Evolutionary conservation across 2,797 vertebrate genomes (phyloP).

Genomic region (Myotis findleyi): DNA sequence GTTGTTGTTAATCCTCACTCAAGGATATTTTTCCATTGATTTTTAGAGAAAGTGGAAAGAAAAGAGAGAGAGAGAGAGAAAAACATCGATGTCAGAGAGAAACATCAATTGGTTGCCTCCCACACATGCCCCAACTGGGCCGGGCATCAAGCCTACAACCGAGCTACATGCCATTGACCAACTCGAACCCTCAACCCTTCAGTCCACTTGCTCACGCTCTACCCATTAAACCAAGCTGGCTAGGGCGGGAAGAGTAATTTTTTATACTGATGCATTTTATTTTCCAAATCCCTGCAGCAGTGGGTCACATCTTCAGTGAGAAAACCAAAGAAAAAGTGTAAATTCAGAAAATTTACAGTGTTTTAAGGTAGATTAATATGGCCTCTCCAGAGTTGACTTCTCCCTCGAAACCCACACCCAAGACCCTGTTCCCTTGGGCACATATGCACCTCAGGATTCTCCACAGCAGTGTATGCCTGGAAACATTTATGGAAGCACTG

Average conservation of each 20-base stretch:
- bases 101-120: too few relatives aligned
- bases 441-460: background rate
- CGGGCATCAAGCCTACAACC: too few relatives aligned
- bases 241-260: slow-evolving; percentile 67
- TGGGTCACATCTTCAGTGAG: slow-evolving; percentile 61
- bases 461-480: background rate
- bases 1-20: background rate
- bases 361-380: slow-evolving; percentile 6
- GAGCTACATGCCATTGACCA: too few relatives aligned
- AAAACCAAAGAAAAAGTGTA: slow-evolving; percentile 46
- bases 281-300: slow-evolving; percentile 60
- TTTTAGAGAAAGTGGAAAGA: too few relatives aligned
- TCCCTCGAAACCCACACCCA: background rate
- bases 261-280: slow-evolving; percentile 77
- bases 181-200: too few relatives aligned
- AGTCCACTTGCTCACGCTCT: too few relatives aligned
- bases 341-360: slow-evolving; percentile 59
- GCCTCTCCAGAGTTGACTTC: background rate
- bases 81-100: too few relatives aligned
- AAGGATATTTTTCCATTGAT: too few relatives aligned
- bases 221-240: too few relatives aligned
- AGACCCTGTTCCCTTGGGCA: slow-evolving; percentile 3
- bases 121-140: too few relatives aligned
- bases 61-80: too few relatives aligned
- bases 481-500: slow-evolving; percentile 41